A percentile compares a stretch with the other conserved stretches of the same genome.
Conservation (phyloP, 2,888 invertebrate species). For the Diaphora mendica region DNA sequence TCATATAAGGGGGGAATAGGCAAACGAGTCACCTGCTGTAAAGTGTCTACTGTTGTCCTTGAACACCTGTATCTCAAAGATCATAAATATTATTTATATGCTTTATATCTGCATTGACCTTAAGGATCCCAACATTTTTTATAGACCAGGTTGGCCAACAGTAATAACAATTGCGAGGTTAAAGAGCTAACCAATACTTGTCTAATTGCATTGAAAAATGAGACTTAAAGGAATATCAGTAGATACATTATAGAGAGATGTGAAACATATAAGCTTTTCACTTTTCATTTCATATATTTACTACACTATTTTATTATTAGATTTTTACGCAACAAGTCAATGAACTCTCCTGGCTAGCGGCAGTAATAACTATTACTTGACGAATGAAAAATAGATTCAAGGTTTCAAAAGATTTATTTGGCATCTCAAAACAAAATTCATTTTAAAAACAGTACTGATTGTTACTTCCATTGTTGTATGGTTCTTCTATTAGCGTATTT, state of each 20-base stretch:
- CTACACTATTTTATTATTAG: slow-evolving; percentile 57
- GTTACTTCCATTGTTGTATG: neutral
- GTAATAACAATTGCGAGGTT: neutral
- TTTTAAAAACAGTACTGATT: neutral
- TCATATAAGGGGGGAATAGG: no score
- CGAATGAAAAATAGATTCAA: slow-evolving; percentile 42
- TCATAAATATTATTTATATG: neutral
- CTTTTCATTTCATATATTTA: slow-evolving; percentile 44
- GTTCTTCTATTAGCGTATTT: no score
- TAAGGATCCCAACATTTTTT: neutral
- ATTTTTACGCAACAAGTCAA: slow-evolving; percentile 55
- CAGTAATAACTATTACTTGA: slow-evolving; percentile 35
- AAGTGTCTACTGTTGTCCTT: neutral
- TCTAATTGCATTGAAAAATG: neutral
- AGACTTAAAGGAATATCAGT: neutral
- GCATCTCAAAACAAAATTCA: slow-evolving; percentile 45
- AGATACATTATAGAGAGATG: neutral
- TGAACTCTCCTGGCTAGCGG: slow-evolving; percentile 51
- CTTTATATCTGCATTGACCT: neutral
- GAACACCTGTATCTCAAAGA: neutral
- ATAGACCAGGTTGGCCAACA: neutral
- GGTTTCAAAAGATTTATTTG: slow-evolving; percentile 45
- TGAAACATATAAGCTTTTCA: slow-evolving; percentile 19
- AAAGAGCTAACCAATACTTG: neutral
- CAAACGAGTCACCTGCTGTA: neutral